Percentiles rank a stretch among this genome's conserved stretches.
These are phyloP conservation scores for Melanotus villosus DNA, from an alignment of 2,888 invertebrate genomes.

Conservation along the genomic window DNA sequence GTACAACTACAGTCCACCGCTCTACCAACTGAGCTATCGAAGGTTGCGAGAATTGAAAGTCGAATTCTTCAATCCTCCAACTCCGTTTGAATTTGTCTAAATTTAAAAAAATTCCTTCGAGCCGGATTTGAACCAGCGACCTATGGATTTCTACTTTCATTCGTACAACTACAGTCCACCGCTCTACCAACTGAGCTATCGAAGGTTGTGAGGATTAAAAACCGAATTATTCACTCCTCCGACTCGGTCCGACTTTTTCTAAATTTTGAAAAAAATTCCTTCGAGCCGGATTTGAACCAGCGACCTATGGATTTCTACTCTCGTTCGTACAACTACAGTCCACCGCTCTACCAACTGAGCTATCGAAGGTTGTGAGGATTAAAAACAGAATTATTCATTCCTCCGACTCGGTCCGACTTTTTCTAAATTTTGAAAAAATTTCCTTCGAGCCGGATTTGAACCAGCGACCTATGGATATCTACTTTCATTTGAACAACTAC, in stretches of 20 bases:
- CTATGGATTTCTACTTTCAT: constrained; percentile 71
- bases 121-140: constrained; percentile 80
- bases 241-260: too few relatives aligned
- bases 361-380: constrained; percentile 65
- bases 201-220: constrained; percentile 53
- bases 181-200: constrained; percentile 67
- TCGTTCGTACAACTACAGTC: constrained; percentile 58
- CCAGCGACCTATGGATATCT: constrained; percentile 78
- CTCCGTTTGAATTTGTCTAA: too few relatives aligned
- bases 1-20: constrained; percentile 64
- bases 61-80: too few relatives aligned
- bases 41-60: too few relatives aligned
- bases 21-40: constrained; percentile 67
- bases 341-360: constrained; percentile 67
- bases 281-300: constrained; percentile 80
- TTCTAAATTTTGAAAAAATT: too few relatives aligned
- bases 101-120: constrained; percentile 70
- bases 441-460: constrained; percentile 80
- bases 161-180: constrained; percentile 62
- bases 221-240: too few relatives aligned
- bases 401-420: too few relatives aligned
- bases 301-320: constrained; percentile 74
- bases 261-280: constrained; percentile 56
- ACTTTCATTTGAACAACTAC: constrained; percentile 52
- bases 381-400: too few relatives aligned